phyloP scores from a whole-genome alignment of 2,888 invertebrate genomes.

The Spilosoma lubricipeda region DNA sequence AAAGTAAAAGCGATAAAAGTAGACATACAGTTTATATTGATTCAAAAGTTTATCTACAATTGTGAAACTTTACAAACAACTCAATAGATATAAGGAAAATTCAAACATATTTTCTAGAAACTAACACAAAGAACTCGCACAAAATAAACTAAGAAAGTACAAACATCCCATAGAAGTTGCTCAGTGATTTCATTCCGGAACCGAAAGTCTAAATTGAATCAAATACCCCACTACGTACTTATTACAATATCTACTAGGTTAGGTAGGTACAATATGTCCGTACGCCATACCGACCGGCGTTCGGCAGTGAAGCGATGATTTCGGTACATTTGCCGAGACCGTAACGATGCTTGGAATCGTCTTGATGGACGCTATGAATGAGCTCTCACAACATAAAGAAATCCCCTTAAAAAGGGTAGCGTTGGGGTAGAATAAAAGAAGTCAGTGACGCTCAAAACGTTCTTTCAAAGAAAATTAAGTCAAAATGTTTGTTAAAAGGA shows the following conservation, averaged over 20 bases:
- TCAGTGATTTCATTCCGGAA: conserved; percentile 53
- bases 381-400: conserved; percentile 87
- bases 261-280: conserved; percentile 81
- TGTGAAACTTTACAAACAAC: conserved; percentile 34
- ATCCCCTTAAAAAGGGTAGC: conserved; percentile 87
- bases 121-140: conserved; percentile 42
- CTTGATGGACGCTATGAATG: conserved; percentile 89
- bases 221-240: conserved; percentile 65
- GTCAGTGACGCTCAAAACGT: conserved; percentile 55
- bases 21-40: neutral
- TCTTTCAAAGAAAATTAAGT: conserved; percentile 59
- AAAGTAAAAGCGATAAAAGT: neutral
- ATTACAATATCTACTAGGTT: conserved; percentile 68
- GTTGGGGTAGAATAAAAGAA: conserved; percentile 75
- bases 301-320: conserved; percentile 84
- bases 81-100: conserved; percentile 29
- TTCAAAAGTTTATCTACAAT: conserved; percentile 25
- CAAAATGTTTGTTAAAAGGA: conserved; percentile 45
- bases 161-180: conserved; percentile 50
- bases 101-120: conserved; percentile 40
- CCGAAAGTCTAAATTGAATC: conserved; percentile 71
- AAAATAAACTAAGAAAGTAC: conserved; percentile 36
- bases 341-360: conserved; percentile 88
- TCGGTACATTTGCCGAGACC: conserved; percentile 87
- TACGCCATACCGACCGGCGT: conserved; percentile 64